These are phyloP conservation scores for Meteorus colon DNA, from an alignment of 2,888 invertebrate species.

Conservation along the genomic window DNA sequence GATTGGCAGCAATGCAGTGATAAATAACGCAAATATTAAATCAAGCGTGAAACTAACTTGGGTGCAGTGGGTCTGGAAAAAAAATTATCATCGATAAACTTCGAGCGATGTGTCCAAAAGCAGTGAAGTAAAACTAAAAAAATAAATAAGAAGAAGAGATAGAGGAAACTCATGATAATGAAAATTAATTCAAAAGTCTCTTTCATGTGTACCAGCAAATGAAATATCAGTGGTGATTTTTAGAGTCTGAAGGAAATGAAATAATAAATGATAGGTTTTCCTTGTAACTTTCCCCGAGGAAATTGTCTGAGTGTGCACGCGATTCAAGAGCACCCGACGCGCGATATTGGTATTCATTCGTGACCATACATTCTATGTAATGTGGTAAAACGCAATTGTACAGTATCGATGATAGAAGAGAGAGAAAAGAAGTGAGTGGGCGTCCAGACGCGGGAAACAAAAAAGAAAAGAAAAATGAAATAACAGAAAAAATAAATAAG, in stretches of 20 bases:
- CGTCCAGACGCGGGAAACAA: not conserved
- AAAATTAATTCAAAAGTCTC: not conserved
- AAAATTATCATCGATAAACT: slow-evolving; percentile 3
- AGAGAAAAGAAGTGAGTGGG: not conserved
- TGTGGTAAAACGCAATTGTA: not conserved
- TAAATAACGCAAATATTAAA: not conserved
- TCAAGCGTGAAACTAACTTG: slow-evolving; percentile 23
- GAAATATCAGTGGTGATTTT: slow-evolving; percentile 7
- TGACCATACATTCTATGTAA: slow-evolving; percentile 4
- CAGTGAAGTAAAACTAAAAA: not conserved
- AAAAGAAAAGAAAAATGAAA: not conserved
- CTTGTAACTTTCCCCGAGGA: slow-evolving; percentile 23
- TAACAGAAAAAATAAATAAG: not conserved
- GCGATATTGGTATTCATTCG: slow-evolving; percentile 36
- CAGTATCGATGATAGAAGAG: not conserved
- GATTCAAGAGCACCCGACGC: slow-evolving; percentile 33
- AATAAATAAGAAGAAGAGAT: not conserved
- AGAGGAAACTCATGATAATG: not conserved
- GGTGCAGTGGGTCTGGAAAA: slow-evolving; percentile 7
- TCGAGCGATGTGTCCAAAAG: not conserved
- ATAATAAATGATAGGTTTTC: slow-evolving; percentile 14
- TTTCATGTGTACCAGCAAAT: not conserved
- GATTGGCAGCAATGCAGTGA: slow-evolving; percentile 13
- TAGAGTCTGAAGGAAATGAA: not conserved
- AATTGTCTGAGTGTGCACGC: slow-evolving; percentile 38